Evolutionary conservation across 2,113 vertebrate species (phyloP).

Genomic region (Sapayoa aenigma): DNA sequence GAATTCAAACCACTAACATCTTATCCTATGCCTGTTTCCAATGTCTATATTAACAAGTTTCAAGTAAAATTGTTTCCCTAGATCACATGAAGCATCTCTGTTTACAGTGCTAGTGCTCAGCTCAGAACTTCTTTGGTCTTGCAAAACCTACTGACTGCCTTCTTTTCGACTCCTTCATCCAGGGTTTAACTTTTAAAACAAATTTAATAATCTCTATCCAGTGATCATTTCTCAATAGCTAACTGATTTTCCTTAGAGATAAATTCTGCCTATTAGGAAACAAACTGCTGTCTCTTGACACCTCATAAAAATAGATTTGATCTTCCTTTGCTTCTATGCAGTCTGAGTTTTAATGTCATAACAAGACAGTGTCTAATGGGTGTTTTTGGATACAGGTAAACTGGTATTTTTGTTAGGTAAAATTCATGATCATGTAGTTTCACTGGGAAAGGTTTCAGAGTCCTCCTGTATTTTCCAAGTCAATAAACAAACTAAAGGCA

Average conservation of each 20-base stretch:
- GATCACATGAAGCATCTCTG: background rate
- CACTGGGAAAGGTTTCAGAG: background rate
- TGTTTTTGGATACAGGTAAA: background rate
- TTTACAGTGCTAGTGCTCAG: fast-evolving
- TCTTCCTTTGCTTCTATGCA: background rate
- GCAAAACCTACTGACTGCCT: background rate
- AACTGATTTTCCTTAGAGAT: background rate
- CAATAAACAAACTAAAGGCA: background rate
- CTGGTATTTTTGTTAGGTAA: background rate
- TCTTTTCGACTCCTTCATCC: background rate
- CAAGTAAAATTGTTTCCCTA: background rate
- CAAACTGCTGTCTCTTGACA: background rate
- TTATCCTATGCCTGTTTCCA: background rate
- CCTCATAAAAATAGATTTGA: background rate
- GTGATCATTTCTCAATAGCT: background rate
- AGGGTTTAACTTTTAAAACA: background rate
- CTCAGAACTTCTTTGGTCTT: background rate
- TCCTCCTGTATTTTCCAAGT: background rate
- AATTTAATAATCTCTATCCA: background rate
- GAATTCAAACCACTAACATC: background rate
- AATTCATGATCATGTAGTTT: background rate
- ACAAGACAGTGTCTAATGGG: background rate
- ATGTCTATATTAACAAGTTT: background rate
- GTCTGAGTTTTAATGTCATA: background rate
- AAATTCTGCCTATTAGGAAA: background rate